A percentile compares a stretch with the other conserved stretches of the same genome.
These are phyloP conservation scores for Porites australiensis DNA, from an alignment of 64 coral and sea anemone genomes.

Conservation along the genomic window DNA sequence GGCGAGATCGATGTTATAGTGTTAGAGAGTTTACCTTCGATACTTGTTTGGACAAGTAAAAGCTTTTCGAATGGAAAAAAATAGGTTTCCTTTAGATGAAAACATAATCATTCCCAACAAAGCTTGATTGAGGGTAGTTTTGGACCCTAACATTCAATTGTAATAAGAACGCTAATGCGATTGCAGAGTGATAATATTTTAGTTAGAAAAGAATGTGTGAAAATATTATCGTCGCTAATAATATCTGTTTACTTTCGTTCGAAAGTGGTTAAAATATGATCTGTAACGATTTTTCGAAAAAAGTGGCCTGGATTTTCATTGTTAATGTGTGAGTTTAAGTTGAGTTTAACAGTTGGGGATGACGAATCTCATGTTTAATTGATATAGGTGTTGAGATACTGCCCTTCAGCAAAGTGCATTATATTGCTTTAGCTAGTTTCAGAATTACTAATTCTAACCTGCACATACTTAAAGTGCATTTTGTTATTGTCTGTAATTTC, in stretches of 20 bases:
- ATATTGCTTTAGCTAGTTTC: neutral
- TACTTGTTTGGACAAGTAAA: too few relatives aligned
- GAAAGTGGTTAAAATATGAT: neutral
- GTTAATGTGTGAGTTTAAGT: neutral
- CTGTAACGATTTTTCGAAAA: neutral
- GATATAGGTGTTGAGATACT: neutral
- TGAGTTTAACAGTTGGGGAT: neutral
- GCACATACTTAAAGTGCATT: neutral
- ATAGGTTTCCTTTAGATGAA: neutral
- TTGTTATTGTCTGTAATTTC: neutral
- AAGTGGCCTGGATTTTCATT: neutral
- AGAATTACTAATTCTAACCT: neutral
- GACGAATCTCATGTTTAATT: slow-evolving; percentile 32
- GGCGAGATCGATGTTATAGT: neutral
- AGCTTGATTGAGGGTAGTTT: neutral
- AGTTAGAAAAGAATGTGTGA: slow-evolving; percentile 13
- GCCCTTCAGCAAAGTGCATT: neutral
- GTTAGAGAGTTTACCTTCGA: too few relatives aligned
- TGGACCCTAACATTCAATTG: neutral
- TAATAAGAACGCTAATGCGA: neutral
- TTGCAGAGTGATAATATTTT: neutral
- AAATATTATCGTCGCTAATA: neutral
- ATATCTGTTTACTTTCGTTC: slow-evolving; percentile 8
- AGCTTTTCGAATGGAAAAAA: neutral
- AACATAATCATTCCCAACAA: neutral